phyloP scores from a whole-genome alignment of 2,888 invertebrate genomes.

The Hemaris fuciformis region DNA sequence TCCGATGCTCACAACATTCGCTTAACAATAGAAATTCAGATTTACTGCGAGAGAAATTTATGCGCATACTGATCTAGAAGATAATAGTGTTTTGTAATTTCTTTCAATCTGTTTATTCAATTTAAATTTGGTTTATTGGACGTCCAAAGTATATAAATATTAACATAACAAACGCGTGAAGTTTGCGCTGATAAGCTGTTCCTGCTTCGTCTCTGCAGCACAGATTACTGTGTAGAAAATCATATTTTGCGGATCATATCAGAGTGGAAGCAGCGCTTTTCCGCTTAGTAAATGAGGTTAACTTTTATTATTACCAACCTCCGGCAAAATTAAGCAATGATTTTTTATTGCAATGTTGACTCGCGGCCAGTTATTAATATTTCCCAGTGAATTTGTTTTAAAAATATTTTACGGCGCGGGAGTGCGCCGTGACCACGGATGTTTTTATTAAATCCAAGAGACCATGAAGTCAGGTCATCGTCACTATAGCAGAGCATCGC shows the following conservation, averaged over 20 bases:
- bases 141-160: no score
- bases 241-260: constrained; percentile 18
- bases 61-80: neutral
- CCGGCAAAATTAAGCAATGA: neutral
- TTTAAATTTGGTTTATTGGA: no score
- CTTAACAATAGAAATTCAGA: neutral
- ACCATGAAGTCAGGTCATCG: no score
- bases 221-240: constrained; percentile 24
- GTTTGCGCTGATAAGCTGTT: no score
- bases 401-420: no score
- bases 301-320: constrained; percentile 2
- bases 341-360: neutral
- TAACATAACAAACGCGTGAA: no score
- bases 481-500: no score
- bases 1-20: neutral
- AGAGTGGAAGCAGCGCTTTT: constrained; percentile 9
- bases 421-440: no score
- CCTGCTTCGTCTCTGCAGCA: neutral
- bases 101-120: no score
- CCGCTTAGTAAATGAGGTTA: constrained; percentile 12
- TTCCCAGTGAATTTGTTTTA: no score
- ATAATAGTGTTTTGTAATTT: neutral
- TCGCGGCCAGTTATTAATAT: neutral
- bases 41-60: neutral
- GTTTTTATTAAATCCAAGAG: no score